A percentile compares a stretch with the other conserved stretches of the same genome.
phyloP scores from a whole-genome alignment of 2,888 invertebrate genomes.

The Bruchidius siliquastri region DNA sequence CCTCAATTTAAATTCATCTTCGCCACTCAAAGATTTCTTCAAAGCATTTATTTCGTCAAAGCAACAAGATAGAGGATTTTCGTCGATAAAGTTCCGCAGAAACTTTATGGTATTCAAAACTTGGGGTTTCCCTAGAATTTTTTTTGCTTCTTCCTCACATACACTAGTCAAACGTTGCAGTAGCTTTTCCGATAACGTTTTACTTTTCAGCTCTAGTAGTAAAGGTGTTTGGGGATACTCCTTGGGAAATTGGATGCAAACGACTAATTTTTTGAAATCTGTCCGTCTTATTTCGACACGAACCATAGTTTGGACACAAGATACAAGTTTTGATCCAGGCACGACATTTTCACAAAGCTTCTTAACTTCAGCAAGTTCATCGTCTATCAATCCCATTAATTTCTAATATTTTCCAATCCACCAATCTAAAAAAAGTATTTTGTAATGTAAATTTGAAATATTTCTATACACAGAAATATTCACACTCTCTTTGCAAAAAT shows the following conservation, averaged over 20 bases:
- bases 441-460: no score
- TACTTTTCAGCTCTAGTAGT: conserved; percentile 66
- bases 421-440: not conserved
- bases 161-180: conserved; percentile 57
- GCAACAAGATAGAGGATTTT: conserved; percentile 68
- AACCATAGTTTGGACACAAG: conserved; percentile 62
- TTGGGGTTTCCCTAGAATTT: conserved; percentile 57
- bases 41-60: conserved; percentile 64
- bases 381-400: conserved; percentile 59
- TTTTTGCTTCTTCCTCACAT: conserved; percentile 58
- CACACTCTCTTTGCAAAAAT: not conserved
- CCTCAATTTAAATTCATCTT: conserved; percentile 60
- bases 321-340: conserved; percentile 58
- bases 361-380: conserved; percentile 62
- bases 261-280: conserved; percentile 57
- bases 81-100: conserved; percentile 59
- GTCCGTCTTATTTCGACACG: conserved; percentile 64
- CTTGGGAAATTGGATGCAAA: conserved; percentile 62
- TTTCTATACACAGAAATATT: not conserved
- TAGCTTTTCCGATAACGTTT: conserved; percentile 60
- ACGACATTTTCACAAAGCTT: conserved; percentile 59
- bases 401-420: not conserved
- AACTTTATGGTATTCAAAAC: conserved; percentile 57
- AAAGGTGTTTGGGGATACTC: conserved; percentile 58
- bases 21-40: conserved; percentile 49